Percentiles rank a stretch among this genome's conserved stretches.
These are phyloP conservation scores for Toxotes chatareus DNA, from an alignment of 2,113 vertebrate genomes.

Conservation along the genomic window DNA sequence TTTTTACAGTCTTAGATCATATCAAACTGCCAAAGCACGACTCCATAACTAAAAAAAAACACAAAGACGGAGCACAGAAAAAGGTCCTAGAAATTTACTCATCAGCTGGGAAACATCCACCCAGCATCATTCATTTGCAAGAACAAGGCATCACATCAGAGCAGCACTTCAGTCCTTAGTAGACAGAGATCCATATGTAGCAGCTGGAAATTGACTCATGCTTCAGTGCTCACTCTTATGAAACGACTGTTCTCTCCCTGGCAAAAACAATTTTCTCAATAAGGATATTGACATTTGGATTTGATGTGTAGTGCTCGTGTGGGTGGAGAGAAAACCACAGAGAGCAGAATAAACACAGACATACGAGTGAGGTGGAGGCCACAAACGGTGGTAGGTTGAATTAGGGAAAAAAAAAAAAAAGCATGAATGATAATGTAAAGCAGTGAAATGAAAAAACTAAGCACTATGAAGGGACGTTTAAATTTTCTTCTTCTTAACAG, in stretches of 20 bases:
- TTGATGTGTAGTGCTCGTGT: neutral
- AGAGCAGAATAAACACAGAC: neutral
- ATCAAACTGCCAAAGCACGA: neutral
- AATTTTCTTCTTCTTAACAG: neutral
- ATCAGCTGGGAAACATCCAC: too few species aligned
- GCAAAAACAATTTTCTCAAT: neutral
- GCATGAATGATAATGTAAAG: neutral
- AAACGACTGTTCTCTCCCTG: neutral
- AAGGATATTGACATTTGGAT: slow-evolving; percentile 5
- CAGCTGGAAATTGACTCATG: neutral
- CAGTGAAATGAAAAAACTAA: neutral
- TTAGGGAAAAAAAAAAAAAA: neutral
- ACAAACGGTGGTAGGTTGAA: neutral
- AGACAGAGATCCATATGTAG: neutral
- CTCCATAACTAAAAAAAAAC: neutral
- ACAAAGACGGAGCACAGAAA: neutral
- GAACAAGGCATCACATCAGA: neutral
- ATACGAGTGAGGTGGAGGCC: neutral
- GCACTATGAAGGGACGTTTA: neutral
- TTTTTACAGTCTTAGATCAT: neutral
- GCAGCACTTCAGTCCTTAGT: neutral
- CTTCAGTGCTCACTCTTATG: neutral
- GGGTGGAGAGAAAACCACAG: slow-evolving; percentile 17
- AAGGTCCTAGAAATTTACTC: neutral
- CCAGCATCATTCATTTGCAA: neutral